Percentiles rank a stretch among this genome's conserved stretches.
These are phyloP conservation scores for Ophiothrix spiculata DNA, from an alignment of 35 echinoderm and acorn worm genomes.

Conservation along the genomic window DNA sequence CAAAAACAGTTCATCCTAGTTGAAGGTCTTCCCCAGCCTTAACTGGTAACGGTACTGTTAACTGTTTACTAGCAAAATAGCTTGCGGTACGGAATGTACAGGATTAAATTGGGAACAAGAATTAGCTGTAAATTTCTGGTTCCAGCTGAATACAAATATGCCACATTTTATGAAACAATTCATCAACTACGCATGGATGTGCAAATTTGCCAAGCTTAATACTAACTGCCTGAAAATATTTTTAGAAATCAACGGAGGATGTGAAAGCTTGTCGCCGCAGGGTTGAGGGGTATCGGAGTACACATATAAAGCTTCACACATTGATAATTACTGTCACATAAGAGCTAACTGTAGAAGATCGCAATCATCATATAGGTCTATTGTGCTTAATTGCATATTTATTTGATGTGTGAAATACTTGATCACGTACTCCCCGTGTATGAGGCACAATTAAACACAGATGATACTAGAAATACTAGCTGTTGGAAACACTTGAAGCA, in stretches of 20 bases:
- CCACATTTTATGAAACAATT: not conserved
- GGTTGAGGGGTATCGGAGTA: not conserved
- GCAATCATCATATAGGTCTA: not conserved
- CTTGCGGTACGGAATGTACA: too few species aligned
- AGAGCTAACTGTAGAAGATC: not conserved
- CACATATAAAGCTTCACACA: not conserved
- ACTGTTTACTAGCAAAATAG: too few species aligned
- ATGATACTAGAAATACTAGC: not conserved
- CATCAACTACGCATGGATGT: not conserved
- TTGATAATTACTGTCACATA: not conserved
- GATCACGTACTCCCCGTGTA: not conserved
- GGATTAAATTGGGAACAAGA: too few species aligned
- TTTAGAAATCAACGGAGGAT: conserved; percentile 9
- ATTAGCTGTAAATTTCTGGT: too few species aligned
- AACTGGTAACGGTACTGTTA: too few species aligned
- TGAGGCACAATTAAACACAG: not conserved
- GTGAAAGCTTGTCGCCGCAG: not conserved
- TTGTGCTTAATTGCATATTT: not conserved
- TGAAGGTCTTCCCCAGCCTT: too few species aligned
- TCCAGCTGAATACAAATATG: not conserved
- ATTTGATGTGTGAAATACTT: not conserved
- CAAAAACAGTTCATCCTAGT: too few species aligned
- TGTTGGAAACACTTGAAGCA: not conserved
- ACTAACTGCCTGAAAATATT: not conserved
- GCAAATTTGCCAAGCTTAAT: not conserved